Base-by-base conservation (phyloP, 2,888 invertebrate genomes). In the Sinohyriopsis cumingii region DNA sequence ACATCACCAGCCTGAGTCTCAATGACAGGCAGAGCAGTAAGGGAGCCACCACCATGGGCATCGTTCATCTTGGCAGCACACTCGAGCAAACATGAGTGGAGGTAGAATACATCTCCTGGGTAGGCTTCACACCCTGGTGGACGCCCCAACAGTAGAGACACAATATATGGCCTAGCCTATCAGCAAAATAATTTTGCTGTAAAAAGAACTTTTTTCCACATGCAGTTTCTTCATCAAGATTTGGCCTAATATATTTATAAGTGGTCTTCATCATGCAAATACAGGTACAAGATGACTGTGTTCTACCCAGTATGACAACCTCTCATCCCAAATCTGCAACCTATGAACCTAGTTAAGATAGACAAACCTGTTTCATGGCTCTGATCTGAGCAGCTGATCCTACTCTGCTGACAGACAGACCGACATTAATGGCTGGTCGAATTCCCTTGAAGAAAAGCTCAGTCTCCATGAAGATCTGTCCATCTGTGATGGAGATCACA, bases 391-490 rank as follows among this genome's bases (percentile, higher is more conserved):
- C 99, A 92, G 99, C 99, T 79, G 98, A 98, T 87, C 99, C 99
- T 91, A 99, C 99, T 92, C 99, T 95, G 83, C 98, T 98, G 89
- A 99, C 99, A 90, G 98, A 98, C 89, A 99, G 93, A 94, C 99
- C 99, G 90, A 99, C 99, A 92, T 99, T 99, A 92, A 99, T 99
- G 91, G 99, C 99, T 72, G 99, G 99, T 89, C 99, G 96, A 92
- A 99, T 98, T 90, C 99, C 99, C 93, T 98, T 98, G 95, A 97
- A 98, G 94, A 98, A 98, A 92, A 98, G 93, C 92, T 99, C 99
- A 86, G 98, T 99, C 93, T 99, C 99, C 94, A 99, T 96, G 95
- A 99, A 99, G 93, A 99, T 99, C 92, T 99, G 99, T 81, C 99
- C 99, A 89, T 99, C 99, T 81, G 99, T 99, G 92, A 99, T 99